Evolutionary conservation across 1,140 invertebrate genomes (phyloP), one percentile per base, ranked within the genome.

Genomic region (Drosophila tsacasi): DNA sequence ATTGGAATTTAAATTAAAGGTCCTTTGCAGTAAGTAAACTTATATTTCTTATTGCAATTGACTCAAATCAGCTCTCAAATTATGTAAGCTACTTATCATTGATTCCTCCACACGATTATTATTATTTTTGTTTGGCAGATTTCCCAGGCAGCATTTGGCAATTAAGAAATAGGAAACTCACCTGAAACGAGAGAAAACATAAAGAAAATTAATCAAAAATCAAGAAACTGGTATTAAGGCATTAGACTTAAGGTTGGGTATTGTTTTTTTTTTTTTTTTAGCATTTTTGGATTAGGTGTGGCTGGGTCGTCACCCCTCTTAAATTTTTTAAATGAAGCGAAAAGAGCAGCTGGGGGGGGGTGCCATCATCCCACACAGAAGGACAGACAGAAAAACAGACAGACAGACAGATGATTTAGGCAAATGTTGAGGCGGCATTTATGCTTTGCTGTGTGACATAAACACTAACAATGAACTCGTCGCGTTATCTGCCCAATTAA

Each of bases 381-480:
- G n/a, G n/a, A 7, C 27, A 30, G 30, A 30, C 15, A 40, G 32
- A 52, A 9, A 19, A 27, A 57, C 52, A 40, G 32, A 52, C 17
- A 19, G 49, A 57, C 52, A 40, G 66, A 59, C 32, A 40, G 66
- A 71, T 47, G 66, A 71, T 40, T 72, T 58, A 30, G 65, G 65
- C 23, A 71, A 67, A 57, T 67, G 39, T 15, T 13, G 21, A n/a
- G 44, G 49, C 47, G 10, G 23, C 49, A 42, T 50, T 65, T 50
- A 64, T 50, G 49, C 12, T n/a, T 35, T 27, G 64, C 46, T 67
- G 63, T 72, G 69, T 55, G 52, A 42, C 69, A 73, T 37, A 71
- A 59, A 71, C 69, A 71, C 71, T 59, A 73, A 71, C 52, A 73
- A 72, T 71, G 69, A 73, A 73, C 69, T 71, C 69, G 69, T 59